A percentile compares a stretch with the other conserved stretches of the same genome.
Conservation (phyloP, 2,113 vertebrate genomes). For the Casuarius casuarius region DNA sequence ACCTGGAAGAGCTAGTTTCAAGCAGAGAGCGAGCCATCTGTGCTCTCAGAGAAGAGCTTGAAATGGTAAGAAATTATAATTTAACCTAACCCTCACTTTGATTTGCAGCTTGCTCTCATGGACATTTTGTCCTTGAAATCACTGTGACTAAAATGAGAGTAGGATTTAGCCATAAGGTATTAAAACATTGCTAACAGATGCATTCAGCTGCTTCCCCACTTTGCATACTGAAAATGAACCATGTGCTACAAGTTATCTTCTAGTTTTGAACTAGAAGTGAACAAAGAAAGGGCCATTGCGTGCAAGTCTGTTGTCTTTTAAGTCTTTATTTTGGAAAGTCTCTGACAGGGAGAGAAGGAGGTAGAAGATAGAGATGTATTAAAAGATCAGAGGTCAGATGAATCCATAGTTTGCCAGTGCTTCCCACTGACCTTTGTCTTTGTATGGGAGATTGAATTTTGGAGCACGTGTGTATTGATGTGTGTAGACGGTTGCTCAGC, state of each 20-base stretch:
- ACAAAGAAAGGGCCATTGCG: background rate
- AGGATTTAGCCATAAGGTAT: background rate
- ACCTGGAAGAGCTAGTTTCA: constrained; percentile 96
- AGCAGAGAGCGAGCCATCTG: constrained; percentile 96
- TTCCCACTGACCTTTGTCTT: background rate
- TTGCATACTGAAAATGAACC: background rate
- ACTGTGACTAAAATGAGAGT: background rate
- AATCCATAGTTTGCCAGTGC: background rate
- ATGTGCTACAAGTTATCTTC: background rate
- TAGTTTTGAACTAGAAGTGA: background rate
- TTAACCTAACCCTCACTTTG: background rate
- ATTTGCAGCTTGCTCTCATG: background rate
- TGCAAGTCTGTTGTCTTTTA: background rate
- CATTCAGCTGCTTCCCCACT: constrained; percentile 25
- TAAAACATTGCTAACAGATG: constrained; percentile 26
- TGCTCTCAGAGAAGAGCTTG: constrained; percentile 94
- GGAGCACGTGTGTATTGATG: background rate
- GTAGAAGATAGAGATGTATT: background rate
- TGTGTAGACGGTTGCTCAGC: background rate
- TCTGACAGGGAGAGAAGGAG: background rate
- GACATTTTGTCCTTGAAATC: background rate
- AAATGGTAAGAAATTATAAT: constrained; percentile 85
- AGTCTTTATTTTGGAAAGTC: background rate
- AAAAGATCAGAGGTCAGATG: background rate
- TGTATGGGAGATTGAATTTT: background rate